Conservation (phyloP, 1,140 invertebrate genomes). For the Drosophila repleta region DNA sequence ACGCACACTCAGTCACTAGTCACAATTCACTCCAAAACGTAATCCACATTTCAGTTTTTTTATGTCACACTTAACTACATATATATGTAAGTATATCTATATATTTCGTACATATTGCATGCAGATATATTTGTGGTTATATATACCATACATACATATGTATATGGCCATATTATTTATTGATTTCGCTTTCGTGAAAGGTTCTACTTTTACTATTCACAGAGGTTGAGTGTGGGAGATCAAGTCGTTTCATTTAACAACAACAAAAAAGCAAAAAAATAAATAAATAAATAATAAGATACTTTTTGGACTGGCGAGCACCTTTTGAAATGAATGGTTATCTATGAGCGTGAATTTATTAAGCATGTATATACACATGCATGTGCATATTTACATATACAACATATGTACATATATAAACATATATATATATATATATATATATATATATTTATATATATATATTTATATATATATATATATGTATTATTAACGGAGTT, state of each 20-base stretch:
- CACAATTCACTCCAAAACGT: conserved; percentile 14
- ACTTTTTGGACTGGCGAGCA: conserved; percentile 24
- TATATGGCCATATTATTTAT: conserved; percentile 14
- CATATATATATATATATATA: not conserved
- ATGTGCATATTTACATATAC: conserved; percentile 4
- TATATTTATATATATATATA: conserved; percentile 11
- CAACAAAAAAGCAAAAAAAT: not conserved
- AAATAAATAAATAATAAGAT: conserved; percentile 7
- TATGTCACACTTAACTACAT: conserved; percentile 15
- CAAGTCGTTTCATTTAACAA: conserved; percentile 20
- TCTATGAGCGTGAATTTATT: conserved; percentile 30
- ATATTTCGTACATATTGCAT: not conserved
- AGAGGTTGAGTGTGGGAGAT: conserved; percentile 16
- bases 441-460: conserved; percentile 5
- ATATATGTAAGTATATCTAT: not conserved
- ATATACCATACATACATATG: conserved; percentile 22
- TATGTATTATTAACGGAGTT: conserved; percentile 21
- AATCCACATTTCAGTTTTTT: conserved; percentile 50
- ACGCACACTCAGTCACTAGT: conserved; percentile 19
- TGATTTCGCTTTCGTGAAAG: conserved; percentile 40
- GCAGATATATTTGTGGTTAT: conserved; percentile 17
- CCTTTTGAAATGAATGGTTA: conserved; percentile 14
- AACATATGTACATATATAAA: not conserved
- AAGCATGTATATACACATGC: conserved; percentile 15
- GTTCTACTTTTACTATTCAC: conserved; percentile 9